Evolutionary conservation across 1,140 invertebrate species (phyloP), one percentile per base, ranked within the genome.

Genomic region (Sitobion miscanthi): DNA sequence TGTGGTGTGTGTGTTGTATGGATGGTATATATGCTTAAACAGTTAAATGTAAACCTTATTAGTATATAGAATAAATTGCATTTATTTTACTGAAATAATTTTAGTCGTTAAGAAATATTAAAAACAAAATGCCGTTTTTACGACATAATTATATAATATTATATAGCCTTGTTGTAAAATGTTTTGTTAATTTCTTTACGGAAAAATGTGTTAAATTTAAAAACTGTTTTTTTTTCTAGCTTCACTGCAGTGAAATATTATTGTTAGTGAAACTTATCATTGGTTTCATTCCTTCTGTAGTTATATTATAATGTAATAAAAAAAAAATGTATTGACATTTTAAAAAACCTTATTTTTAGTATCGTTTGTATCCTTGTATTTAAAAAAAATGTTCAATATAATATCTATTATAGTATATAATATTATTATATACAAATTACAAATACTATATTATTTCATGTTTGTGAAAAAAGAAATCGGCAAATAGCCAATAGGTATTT

Each of bases 1-100:
- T 11, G 42, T 5, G 86, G 86, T 35, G 30, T 47, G 23, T 45
- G 3, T 86, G 42, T 47, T 9, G 14, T n/a, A 87, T 87, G 85
- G 2, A 49, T 87, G 85, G 25, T 87, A n/a, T 87, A n/a, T 86
- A n/a, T 21, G 47, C 47, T 49, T 87, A 20, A n/a, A 52, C 23
- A 87, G 25, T 21, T 52, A 49, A 47, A 47, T 87, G 25, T 47
- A 87, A 87, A 87, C 30, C 45, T 47, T 87, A 87, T 87, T 86
- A 87, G 47, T 17, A n/a, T 87, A 21, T n/a, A 49, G 38, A n/a
- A 87, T 87, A 52, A 14, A 21, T 87, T n/a, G 86, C 86, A 87
- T 87, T 87, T 87, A 87, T 87, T 87, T 87, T 52, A 87, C 49
- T 49, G 45, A 87, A 87, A n/a, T 87, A 87, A n/a, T 87, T 87